These are phyloP conservation scores for Papilio machaon DNA, from an alignment of 1,140 invertebrate species.

Conservation along the genomic window DNA sequence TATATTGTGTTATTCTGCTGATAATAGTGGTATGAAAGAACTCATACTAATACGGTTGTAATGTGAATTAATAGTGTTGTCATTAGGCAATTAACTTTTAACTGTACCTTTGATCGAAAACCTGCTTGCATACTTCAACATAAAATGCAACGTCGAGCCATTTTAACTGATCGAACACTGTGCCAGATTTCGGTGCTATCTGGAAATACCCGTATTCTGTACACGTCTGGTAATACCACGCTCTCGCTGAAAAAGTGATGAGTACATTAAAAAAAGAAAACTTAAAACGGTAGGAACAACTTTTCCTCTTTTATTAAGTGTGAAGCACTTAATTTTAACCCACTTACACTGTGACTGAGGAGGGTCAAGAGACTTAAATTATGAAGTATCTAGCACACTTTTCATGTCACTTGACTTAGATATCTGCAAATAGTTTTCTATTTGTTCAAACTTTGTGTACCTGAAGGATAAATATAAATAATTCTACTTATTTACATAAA, in stretches of 20 bases:
- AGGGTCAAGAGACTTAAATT: not conserved
- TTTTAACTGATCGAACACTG: slow-evolving; percentile 84
- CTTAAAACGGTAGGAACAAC: not conserved
- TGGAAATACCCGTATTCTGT: slow-evolving; percentile 93
- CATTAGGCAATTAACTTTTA: not conserved
- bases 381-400: not conserved
- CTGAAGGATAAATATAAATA: no score
- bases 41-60: not conserved
- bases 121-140: slow-evolving; percentile 85
- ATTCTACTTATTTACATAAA: not conserved
- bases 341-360: not conserved
- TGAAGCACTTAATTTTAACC: not conserved
- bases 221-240: slow-evolving; percentile 93
- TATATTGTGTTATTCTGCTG: no score
- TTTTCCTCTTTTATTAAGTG: slow-evolving; percentile 5
- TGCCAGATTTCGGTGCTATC: slow-evolving; percentile 85
- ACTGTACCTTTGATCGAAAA: slow-evolving; percentile 83
- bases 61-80: not conserved
- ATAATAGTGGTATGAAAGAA: not conserved
- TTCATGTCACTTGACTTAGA: not conserved
- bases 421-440: not conserved
- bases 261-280: slow-evolving; percentile 7
- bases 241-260: slow-evolving; percentile 79
- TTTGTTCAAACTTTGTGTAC: not conserved
- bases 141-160: slow-evolving; percentile 83